Evolutionary conservation across 2,797 vertebrate species (phyloP), one percentile per base, ranked within the genome.

Genomic region (Selene dorsalis): DNA sequence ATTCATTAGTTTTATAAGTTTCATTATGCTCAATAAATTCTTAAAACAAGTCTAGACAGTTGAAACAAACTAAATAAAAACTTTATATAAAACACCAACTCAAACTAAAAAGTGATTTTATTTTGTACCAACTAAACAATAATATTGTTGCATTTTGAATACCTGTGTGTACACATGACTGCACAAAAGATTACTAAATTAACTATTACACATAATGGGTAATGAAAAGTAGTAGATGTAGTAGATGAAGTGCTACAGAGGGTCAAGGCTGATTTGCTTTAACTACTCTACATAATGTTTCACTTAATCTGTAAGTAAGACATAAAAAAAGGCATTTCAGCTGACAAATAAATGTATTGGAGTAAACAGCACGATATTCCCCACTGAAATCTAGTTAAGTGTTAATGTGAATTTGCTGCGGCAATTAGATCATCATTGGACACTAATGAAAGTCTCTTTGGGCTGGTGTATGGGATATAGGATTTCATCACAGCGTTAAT

Each of bases 381-480:
- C 50, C 50, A 13, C n/a, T 52, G n/a, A 22, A 22, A 52, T 24
- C 4, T 22, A 24, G n/a, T 35, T 35, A 35, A 35, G 2, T 35
- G 32, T 35, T 35, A 8, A 35, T 35, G 6, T 9, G 32, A 8
- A 35, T 8, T 35, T 35, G 32, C 6, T 35, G 32, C 32, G 7
- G 50, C 30, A 32, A n/a, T 45, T 16, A 26, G 6, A 28, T 65
- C 22, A 48, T 58, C 38, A 28, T 5, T 4, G 14, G 65, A 73
- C 41, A 69, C 38, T 43, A 26, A 63, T 71, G 16, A 22, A 68
- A 71, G 28, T 47, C 6, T 69, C 52, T 39, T 5, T 12, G 45
- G 20, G 39, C 26, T 13, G 38, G 35, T n/a, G 45, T n/a, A 39
- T 41, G n/a, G 20, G 68, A 67, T 45, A 38, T 10, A 2, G 43